phyloP scores from a whole-genome alignment of 2,797 vertebrate species.

The Sebastes diploproa region DNA sequence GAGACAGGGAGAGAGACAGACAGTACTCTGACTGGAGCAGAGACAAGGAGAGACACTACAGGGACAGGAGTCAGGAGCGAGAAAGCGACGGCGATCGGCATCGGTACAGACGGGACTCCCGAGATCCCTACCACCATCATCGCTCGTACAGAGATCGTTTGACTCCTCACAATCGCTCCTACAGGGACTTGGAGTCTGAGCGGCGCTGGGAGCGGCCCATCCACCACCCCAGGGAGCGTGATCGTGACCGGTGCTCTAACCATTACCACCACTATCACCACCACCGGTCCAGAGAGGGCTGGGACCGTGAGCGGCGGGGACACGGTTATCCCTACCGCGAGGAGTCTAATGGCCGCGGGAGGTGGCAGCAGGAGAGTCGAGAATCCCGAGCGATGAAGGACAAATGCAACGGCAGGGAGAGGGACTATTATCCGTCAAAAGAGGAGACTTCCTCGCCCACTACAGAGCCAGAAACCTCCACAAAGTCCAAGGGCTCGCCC shows the following conservation, averaged over 20 bases:
- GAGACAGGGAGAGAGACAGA: conserved; percentile 71
- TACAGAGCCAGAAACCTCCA: conserved; percentile 33
- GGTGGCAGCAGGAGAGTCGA: conserved; percentile 65
- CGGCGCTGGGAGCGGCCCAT: conserved; percentile 50
- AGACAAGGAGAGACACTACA: conserved; percentile 69
- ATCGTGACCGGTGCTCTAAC: conserved; percentile 63
- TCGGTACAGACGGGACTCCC: conserved; percentile 52
- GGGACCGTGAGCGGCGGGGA: conserved; percentile 71
- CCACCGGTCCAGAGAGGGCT: conserved; percentile 69
- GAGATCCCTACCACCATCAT: conserved; percentile 36
- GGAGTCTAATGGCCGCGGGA: conserved; percentile 66
- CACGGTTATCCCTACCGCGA: conserved; percentile 63
- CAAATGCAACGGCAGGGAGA: conserved; percentile 39
- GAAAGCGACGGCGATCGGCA: conserved; percentile 57
- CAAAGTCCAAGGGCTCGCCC: conserved; percentile 43
- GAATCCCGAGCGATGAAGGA: conserved; percentile 52
- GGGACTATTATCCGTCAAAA: conserved; percentile 62
- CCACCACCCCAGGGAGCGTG: conserved; percentile 59
- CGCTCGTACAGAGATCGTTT: conserved; percentile 60
- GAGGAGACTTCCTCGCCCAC: conserved; percentile 36
- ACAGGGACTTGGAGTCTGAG: conserved; percentile 69
- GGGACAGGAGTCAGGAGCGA: conserved; percentile 75
- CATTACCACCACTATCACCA: conserved; percentile 61
- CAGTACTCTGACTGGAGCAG: conserved; percentile 66
- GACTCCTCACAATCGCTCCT: conserved; percentile 36